Conservation (phyloP, 2,797 vertebrate genomes). For the Peromyscus aztecus region DNA sequence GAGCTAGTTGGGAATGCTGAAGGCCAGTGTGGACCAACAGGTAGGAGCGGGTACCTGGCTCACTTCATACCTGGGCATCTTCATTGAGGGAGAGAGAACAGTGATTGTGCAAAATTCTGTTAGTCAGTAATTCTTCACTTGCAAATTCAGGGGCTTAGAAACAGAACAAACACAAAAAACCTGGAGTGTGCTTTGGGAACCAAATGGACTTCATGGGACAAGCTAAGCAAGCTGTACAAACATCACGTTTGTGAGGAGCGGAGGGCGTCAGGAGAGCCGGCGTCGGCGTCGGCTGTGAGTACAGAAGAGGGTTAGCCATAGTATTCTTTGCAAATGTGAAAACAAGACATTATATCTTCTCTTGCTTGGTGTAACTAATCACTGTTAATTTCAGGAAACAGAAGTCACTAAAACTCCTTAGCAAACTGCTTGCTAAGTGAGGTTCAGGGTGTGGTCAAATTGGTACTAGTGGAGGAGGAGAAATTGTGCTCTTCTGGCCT, state of each 20-base stretch:
- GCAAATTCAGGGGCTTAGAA: slow-evolving; percentile 94
- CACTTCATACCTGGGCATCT: slow-evolving; percentile 89
- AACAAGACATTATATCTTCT: slow-evolving; percentile 86
- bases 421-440: slow-evolving; percentile 95
- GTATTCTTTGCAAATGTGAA: slow-evolving; percentile 93
- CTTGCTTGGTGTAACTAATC: slow-evolving; percentile 91
- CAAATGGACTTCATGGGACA: slow-evolving; percentile 91
- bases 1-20: slow-evolving; percentile 67
- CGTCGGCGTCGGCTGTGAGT: slow-evolving; percentile 89
- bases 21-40: slow-evolving; percentile 92
- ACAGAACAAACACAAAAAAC: slow-evolving; percentile 80
- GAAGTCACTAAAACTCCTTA: slow-evolving; percentile 91
- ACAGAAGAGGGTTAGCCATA: slow-evolving; percentile 93
- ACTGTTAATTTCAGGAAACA: slow-evolving; percentile 98
- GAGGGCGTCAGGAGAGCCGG: slow-evolving; percentile 86
- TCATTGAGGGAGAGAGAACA: slow-evolving; percentile 90
- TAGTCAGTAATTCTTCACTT: slow-evolving; percentile 94
- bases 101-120: slow-evolving; percentile 97
- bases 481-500: slow-evolving; percentile 84
- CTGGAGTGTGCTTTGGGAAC: slow-evolving; percentile 89
- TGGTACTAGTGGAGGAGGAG: slow-evolving; percentile 85
- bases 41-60: slow-evolving; percentile 88
- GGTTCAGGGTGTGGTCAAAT: slow-evolving; percentile 88
- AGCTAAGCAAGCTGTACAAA: slow-evolving; percentile 87
- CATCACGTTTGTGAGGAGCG: slow-evolving; percentile 85